These are phyloP conservation scores for Gymnothorax javanicus DNA, from an alignment of 2,797 vertebrate genomes.

Conservation along the genomic window DNA sequence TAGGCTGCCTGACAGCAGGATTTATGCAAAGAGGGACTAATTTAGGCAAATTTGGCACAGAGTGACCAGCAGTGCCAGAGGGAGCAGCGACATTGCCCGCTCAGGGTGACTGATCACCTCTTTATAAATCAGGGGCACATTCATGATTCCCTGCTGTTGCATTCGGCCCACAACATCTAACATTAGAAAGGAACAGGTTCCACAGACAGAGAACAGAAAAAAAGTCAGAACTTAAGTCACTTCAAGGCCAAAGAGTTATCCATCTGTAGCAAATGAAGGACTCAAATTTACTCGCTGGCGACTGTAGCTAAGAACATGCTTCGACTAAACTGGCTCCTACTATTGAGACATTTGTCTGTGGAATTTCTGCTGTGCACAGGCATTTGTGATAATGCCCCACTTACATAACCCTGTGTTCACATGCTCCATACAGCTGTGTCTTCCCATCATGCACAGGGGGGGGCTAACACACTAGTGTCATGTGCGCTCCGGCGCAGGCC, in stretches of 20 bases:
- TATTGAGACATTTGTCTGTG: background rate
- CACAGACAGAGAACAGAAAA: background rate
- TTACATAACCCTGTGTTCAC: conserved; percentile 19
- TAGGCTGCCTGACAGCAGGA: background rate
- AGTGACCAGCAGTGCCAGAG: conserved; percentile 61
- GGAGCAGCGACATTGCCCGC: background rate
- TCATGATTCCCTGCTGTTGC: background rate
- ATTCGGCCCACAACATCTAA: background rate
- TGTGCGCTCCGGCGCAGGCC: conserved; percentile 17
- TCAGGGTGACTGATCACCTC: background rate
- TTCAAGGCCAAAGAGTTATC: background rate
- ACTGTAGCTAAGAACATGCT: background rate
- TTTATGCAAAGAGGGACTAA: conserved; percentile 49
- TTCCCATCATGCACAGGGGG: conserved; percentile 16
- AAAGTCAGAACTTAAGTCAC: background rate
- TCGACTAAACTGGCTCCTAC: background rate
- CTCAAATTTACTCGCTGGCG: background rate
- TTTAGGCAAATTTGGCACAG: conserved; percentile 41
- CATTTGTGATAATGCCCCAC: conserved; percentile 11
- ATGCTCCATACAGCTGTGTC: conserved; percentile 21
- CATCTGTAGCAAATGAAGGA: background rate
- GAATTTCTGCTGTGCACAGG: background rate
- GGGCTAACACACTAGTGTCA: conserved; percentile 23
- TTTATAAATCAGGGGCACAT: background rate
- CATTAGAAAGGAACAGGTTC: background rate